A percentile compares a stretch with the other conserved stretches of the same genome.
These are phyloP conservation scores for Sebastes aleutianus DNA, from an alignment of 2,797 vertebrate genomes.

Conservation along the genomic window DNA sequence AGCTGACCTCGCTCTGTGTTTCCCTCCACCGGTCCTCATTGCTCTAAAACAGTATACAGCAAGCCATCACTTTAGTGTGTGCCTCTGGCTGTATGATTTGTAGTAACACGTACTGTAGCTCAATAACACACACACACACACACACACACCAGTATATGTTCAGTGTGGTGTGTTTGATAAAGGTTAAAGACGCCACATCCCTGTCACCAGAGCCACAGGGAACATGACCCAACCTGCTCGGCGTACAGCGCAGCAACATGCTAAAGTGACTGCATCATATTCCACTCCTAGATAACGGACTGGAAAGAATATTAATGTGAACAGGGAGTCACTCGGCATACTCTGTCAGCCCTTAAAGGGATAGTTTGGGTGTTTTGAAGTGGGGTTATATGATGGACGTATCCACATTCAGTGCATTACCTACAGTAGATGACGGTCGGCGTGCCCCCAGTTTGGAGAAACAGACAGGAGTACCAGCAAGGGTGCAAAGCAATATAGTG, in stretches of 20 bases:
- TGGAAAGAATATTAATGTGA: constrained; percentile 28
- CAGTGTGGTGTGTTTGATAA: constrained; percentile 39
- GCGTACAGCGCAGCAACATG: constrained; percentile 20
- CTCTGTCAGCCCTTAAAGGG: not conserved
- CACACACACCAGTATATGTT: not conserved
- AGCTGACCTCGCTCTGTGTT: constrained; percentile 37
- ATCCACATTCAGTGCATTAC: not conserved
- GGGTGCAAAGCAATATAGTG: not conserved
- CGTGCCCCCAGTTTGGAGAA: not conserved
- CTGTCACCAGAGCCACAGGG: constrained; percentile 34
- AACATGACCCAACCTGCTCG: constrained; percentile 18
- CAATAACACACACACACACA: constrained; percentile 5
- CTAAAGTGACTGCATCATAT: constrained; percentile 46
- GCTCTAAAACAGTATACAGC: constrained; percentile 5
- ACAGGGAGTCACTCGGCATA: not conserved
- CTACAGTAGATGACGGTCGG: not conserved
- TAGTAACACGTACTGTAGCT: constrained; percentile 24
- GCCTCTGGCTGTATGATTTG: constrained; percentile 39
- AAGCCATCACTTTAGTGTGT: constrained; percentile 18
- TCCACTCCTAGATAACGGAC: constrained; percentile 4
- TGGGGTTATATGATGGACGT: not conserved
- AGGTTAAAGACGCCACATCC: constrained; percentile 41
- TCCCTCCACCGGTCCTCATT: constrained; percentile 3
- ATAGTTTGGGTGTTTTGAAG: not conserved
- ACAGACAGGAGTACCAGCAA: too few relatives aligned